phyloP scores from a whole-genome alignment of 37 sponge, comb jelly and placozoan species.

The Tethya wilhelma region DNA sequence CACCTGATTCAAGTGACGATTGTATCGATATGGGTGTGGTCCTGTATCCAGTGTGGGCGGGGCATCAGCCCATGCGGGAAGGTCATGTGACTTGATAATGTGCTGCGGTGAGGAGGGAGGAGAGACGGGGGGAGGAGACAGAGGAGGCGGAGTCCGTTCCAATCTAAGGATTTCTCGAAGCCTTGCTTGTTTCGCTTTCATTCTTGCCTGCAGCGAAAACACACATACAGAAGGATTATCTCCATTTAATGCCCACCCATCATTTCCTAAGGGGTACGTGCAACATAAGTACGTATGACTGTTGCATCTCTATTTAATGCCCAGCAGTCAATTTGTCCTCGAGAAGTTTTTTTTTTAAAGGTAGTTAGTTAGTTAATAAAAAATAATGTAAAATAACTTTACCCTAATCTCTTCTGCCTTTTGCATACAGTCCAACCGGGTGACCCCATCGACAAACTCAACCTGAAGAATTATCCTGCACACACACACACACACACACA shows the following conservation, averaged over 20 bases:
- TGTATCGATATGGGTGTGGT: conserved; percentile 10
- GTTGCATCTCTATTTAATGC: background rate
- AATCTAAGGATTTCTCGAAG: background rate
- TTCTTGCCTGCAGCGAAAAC: conserved; percentile 36
- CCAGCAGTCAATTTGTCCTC: background rate
- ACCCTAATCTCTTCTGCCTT: conserved; percentile 51
- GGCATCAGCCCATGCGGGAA: conserved; percentile 14
- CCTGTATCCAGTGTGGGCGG: background rate
- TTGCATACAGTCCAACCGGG: conserved; percentile 47
- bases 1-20: conserved; percentile 10
- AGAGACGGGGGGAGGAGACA: background rate
- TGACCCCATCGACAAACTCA: conserved; percentile 71
- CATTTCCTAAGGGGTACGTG: too few species aligned
- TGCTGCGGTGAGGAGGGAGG: conserved; percentile 10
- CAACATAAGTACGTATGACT: background rate
- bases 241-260: too few species aligned
- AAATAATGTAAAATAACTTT: background rate
- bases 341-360: background rate
- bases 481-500: background rate
- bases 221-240: too few species aligned
- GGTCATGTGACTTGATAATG: background rate
- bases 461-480: conserved; percentile 53
- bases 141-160: background rate
- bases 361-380: background rate
- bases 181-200: conserved; percentile 11